phyloP scores from a whole-genome alignment of 1,140 invertebrate species.

The Drosophila subobscura region DNA sequence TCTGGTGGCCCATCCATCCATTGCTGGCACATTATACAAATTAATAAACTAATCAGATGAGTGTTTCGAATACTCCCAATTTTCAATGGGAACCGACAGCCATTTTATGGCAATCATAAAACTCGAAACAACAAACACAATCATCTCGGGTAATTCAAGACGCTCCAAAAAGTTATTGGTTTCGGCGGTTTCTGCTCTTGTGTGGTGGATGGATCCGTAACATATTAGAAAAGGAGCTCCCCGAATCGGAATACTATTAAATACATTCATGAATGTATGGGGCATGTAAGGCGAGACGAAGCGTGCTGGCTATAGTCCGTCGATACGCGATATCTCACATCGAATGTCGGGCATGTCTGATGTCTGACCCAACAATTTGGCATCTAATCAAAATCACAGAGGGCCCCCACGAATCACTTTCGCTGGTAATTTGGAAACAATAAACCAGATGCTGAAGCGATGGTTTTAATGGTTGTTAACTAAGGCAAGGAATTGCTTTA shows the following conservation, averaged over 20 bases:
- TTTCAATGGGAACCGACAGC: conserved; percentile 50
- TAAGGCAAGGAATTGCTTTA: no score
- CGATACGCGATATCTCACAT: conserved; percentile 30
- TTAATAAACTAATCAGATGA: conserved; percentile 58
- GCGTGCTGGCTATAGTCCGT: conserved; percentile 36
- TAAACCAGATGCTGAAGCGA: neutral
- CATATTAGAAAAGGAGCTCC: conserved; percentile 36
- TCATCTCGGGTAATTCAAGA: conserved; percentile 53
- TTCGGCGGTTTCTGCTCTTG: conserved; percentile 12
- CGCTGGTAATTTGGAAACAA: conserved; percentile 12
- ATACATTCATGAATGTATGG: no score
- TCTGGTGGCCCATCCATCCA: conserved; percentile 1
- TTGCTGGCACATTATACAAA: conserved; percentile 47
- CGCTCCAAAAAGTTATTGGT: conserved; percentile 21
- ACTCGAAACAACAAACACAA: conserved; percentile 5
- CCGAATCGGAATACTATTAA: conserved; percentile 22
- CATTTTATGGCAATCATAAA: conserved; percentile 52
- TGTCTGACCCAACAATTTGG: conserved; percentile 43
- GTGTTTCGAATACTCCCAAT: conserved; percentile 22
- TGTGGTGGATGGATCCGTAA: conserved; percentile 31
- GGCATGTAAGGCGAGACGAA: conserved; percentile 40
- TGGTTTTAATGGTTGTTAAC: conserved; percentile 11
- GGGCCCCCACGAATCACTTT: conserved; percentile 22
- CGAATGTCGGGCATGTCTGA: conserved; percentile 21
- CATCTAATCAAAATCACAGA: conserved; percentile 42